Evolutionary conservation across 2,888 invertebrate genomes (phyloP).

Genomic region (Himalopsyche tibetana): DNA sequence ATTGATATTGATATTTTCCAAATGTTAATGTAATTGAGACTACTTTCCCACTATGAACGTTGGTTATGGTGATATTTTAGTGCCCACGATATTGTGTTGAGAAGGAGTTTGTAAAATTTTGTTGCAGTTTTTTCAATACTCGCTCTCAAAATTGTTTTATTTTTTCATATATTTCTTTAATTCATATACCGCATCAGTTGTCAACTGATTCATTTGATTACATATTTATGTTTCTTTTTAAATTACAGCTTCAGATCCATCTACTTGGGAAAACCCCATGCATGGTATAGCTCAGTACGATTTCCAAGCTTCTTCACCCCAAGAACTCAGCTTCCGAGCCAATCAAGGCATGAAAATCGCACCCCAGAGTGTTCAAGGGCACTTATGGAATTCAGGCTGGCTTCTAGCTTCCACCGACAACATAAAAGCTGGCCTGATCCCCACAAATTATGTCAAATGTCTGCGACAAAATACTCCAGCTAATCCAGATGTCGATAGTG

Average conservation of each 20-base stretch:
- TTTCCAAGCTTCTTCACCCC: slow-evolving; percentile 83
- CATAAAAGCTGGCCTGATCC: slow-evolving; percentile 79
- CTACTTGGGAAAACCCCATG: slow-evolving; percentile 83
- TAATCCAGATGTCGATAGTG: neutral
- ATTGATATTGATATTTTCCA: too few relatives aligned
- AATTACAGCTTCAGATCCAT: slow-evolving; percentile 79
- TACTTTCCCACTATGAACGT: too few relatives aligned
- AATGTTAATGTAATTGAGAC: too few relatives aligned
- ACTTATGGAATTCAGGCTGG: slow-evolving; percentile 83
- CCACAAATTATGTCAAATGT: slow-evolving; percentile 79
- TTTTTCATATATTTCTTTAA: too few relatives aligned
- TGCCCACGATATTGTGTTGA: too few relatives aligned
- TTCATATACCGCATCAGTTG: too few relatives aligned
- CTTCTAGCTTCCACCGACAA: slow-evolving; percentile 79
- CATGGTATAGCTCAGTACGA: slow-evolving; percentile 84
- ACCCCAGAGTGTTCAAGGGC: slow-evolving; percentile 88
- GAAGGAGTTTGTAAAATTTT: too few relatives aligned
- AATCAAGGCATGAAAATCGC: slow-evolving; percentile 90
- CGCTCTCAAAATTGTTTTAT: too few relatives aligned
- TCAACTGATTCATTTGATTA: too few relatives aligned
- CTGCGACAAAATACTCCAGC: slow-evolving; percentile 64
- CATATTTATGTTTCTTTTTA: slow-evolving; percentile 3
- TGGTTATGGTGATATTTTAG: too few relatives aligned
- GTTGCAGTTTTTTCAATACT: too few relatives aligned
- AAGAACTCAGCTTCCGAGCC: slow-evolving; percentile 86